phyloP scores from a whole-genome alignment of 2,113 vertebrate genomes.

The Scopus umbretta region DNA sequence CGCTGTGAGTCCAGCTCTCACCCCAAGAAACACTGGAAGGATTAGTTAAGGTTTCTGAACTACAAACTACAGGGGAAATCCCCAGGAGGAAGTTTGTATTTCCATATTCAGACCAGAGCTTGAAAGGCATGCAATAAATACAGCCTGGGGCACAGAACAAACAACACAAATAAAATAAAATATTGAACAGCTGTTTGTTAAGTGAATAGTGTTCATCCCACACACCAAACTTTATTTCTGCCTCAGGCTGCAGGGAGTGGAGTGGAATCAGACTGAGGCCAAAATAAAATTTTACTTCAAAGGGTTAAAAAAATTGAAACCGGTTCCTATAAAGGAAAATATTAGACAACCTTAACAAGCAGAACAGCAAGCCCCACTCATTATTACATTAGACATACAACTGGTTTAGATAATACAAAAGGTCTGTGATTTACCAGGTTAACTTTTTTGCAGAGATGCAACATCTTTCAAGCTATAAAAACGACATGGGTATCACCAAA shows the following conservation, averaged over 20 bases:
- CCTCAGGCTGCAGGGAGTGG: background rate
- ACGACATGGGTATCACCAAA: background rate
- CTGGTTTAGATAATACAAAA: background rate
- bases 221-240: background rate
- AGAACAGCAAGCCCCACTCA: background rate
- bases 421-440: background rate
- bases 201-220: constrained; percentile 5
- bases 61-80: background rate
- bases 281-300: background rate
- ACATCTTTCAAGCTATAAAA: background rate
- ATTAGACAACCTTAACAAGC: background rate
- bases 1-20: background rate
- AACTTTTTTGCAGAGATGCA: background rate
- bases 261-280: background rate
- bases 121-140: constrained; percentile 24
- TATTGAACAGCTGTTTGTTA: constrained; percentile 34
- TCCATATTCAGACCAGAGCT: constrained; percentile 41
- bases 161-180: background rate
- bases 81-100: constrained; percentile 27
- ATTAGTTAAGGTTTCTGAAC: constrained; percentile 31
- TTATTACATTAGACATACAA: background rate
- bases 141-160: background rate
- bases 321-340: background rate
- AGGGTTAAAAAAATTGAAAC: background rate
- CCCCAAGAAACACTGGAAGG: background rate